Conservation (phyloP, 2,797 vertebrate species). For the Propithecus perrieri region DNA sequence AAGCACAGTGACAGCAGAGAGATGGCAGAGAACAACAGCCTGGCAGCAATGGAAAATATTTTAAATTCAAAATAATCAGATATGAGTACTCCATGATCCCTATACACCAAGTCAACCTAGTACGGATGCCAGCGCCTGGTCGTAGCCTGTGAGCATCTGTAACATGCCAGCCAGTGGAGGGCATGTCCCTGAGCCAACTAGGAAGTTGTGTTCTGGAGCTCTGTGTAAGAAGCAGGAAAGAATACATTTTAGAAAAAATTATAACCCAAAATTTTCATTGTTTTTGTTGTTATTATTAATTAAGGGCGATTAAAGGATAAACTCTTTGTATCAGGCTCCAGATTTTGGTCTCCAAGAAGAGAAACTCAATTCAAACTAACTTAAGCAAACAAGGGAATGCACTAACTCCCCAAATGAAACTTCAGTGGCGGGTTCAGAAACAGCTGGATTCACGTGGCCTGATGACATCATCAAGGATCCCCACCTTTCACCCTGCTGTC, state of each 20-base stretch:
- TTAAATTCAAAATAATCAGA: slow-evolving; percentile 6
- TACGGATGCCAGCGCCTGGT: background rate
- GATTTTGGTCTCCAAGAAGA: background rate
- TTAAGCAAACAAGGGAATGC: background rate
- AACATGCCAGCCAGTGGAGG: background rate
- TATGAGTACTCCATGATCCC: background rate
- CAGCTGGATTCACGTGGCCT: background rate
- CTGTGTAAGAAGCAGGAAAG: background rate
- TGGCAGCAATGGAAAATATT: background rate
- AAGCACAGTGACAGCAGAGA: background rate
- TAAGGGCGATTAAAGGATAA: background rate
- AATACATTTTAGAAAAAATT: background rate
- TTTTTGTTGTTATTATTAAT: background rate
- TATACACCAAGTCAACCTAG: background rate
- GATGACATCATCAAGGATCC: background rate
- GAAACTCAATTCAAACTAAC: background rate
- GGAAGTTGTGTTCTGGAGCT: background rate
- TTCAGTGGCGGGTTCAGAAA: background rate
- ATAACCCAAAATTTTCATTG: background rate
- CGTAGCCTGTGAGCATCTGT: background rate
- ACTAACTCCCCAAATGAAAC: background rate
- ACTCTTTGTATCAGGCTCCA: background rate
- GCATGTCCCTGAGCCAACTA: background rate
- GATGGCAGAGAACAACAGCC: background rate
- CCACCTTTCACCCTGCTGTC: background rate